Base-by-base conservation (phyloP, 2,888 invertebrate species). In the Drosophila subsilvestris region DNA sequence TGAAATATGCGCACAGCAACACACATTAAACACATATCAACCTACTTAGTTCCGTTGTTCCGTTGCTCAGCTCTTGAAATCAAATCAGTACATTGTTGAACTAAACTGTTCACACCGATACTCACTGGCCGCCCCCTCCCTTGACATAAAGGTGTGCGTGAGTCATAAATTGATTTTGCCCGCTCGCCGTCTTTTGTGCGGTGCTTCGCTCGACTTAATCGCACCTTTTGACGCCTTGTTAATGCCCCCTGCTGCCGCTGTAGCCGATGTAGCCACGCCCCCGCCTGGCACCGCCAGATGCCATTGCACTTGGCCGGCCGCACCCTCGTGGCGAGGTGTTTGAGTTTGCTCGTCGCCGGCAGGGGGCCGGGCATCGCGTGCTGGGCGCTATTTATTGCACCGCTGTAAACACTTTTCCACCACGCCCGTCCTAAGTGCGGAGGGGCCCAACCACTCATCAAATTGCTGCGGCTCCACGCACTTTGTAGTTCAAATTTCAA, bases 401-500 rank as follows among this genome's bases (percentile, higher is more conserved):
- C 57, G 74, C 75, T 84, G 79, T 84, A 80, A 88, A 86, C 83
- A 86, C 86, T 74, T 83, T 69, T 74, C 68, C 57, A 45, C 63
- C 57, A 55, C 66, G 57, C 55, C 47, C 71, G 58, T 63, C 47
- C 25, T 25, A 6, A 6, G 25, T 58, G 49, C 49, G 27, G 14
- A 1, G 14, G 45, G 48, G 37, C 61, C 32, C 49, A 51, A 47
- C 49, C 59, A 67, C 60, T 49, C 73, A 54, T 66, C 73, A 57
- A 56, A 54, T 32, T 29, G 18, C 56, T 32, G 45, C 48, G 47
- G 37, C 18, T 20, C 47, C 58, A 61, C 63, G 66, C 70, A 75
- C 74, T 71, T 79, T 84, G 78, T 79, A 79, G 79, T 85, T 84
- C 79, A 73, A 56, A 74, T 74, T 88, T 81, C 85, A 88, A 85